Percentiles rank a stretch among this genome's conserved stretches.
Conservation (phyloP, 2,113 vertebrate species). For the Meles meles region DNA sequence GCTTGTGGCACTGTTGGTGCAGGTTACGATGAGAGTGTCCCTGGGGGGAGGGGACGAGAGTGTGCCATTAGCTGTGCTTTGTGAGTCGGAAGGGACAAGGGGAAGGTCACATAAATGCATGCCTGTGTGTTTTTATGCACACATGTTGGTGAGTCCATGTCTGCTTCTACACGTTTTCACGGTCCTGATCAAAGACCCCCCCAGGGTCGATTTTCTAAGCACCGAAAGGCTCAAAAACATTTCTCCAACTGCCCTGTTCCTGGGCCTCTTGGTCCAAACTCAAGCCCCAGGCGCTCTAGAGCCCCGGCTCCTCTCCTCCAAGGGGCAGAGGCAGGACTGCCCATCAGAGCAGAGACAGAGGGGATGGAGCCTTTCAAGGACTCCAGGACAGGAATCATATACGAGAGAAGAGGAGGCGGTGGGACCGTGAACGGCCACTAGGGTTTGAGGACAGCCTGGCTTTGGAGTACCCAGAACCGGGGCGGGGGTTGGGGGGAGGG, state of each 20-base stretch:
- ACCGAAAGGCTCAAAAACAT: background rate
- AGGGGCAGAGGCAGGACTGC: background rate
- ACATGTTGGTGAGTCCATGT: fast-evolving
- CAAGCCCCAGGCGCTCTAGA: background rate
- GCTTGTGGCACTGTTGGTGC: constrained; percentile 98
- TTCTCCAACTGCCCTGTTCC: background rate
- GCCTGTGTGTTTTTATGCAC: background rate
- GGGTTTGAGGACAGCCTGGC: background rate
- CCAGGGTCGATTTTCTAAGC: background rate
- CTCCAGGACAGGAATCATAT: background rate
- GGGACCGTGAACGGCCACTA: background rate
- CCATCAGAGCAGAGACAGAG: background rate
- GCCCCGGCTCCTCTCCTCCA: too few relatives aligned
- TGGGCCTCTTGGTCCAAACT: background rate
- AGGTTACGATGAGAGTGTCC: constrained; percentile 96
- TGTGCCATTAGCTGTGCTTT: background rate
- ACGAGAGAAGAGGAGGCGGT: background rate
- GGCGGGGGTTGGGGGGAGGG: too few relatives aligned
- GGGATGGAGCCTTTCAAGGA: background rate
- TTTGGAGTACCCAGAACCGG: background rate
- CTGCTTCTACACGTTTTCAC: too few relatives aligned
- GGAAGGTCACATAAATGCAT: background rate
- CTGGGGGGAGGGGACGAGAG: constrained; percentile 79
- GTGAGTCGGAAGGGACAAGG: background rate
- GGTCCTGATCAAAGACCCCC: background rate